Evolutionary conservation across 2,797 vertebrate species (phyloP), one percentile per base, ranked within the genome.

Genomic region (Amazona finschi): DNA sequence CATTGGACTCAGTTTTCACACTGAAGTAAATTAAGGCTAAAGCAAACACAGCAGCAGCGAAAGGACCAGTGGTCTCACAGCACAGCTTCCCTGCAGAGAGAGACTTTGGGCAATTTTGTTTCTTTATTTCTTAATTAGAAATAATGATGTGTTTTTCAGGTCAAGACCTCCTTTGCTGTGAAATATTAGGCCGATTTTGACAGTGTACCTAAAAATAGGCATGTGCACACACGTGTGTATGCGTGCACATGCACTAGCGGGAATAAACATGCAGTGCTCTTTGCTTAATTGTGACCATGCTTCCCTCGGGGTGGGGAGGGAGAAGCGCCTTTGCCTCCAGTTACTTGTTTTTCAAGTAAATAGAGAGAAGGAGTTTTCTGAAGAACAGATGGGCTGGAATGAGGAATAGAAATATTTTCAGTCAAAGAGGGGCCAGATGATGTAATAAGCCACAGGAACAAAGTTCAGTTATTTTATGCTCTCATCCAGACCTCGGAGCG

Each of bases 361-460:
- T 74, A 89, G 82, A 75, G 89, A 90, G 78, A 90, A 88, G 78
- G 87, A 94, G 72, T 94, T 95, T 94, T 90, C 85, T 85, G 82
- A 95, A 91, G 93, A 94, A 87, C 90, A 94, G 91, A 97, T 97
- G 96, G 90, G 52, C 82, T 94, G 94, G 95, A 96, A 95, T 79
- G 94, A 96, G 94, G 89, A 96, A 81, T 67, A 96, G 91, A 96
- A 95, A 96, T 97, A 93, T 95, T 96, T 96, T 96, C 95, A 95
- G 85, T 95, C 90, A 91, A 58, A 96, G 87, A 92, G 66, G 67
- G 83, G 47, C 87, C 2, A 11, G 73, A 81, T 96, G 96, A 97
- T 97, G 96, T 96, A 95, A 96, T 90, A 94, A 96, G 85, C 94
- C 94, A 93, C 96, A 96, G 92, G 94, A 96, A 91, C 89, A 97